phyloP scores from a whole-genome alignment of 1,140 invertebrate species.

The Halictus rubicundus region DNA sequence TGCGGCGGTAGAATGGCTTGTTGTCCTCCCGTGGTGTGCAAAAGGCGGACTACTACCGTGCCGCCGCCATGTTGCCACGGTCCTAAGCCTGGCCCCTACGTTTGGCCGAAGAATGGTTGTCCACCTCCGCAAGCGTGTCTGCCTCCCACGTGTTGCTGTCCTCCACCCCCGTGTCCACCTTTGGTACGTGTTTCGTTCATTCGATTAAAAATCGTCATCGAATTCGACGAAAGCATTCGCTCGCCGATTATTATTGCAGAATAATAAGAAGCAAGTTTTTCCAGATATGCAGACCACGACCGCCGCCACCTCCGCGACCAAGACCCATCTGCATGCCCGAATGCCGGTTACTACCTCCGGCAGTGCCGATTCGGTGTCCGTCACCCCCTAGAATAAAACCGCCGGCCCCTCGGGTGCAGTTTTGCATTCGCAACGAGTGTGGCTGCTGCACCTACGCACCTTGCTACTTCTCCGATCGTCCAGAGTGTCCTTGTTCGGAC shows the following conservation, averaged over 20 bases:
- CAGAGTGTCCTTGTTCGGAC: slow-evolving; percentile 15
- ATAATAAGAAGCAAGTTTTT: slow-evolving; percentile 8
- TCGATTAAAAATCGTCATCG: not conserved
- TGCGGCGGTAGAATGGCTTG: slow-evolving; percentile 43
- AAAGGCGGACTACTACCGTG: slow-evolving; percentile 34
- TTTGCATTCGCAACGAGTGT: slow-evolving; percentile 54
- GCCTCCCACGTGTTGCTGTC: slow-evolving; percentile 7
- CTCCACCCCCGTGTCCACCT: slow-evolving; percentile 16
- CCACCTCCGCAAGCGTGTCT: slow-evolving; percentile 46
- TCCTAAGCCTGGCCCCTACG: slow-evolving; percentile 49
- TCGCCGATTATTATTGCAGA: no score
- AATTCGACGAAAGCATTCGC: no score
- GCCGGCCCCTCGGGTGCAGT: slow-evolving; percentile 55
- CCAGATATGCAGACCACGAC: slow-evolving; percentile 51
- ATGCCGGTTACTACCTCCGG: slow-evolving; percentile 38
- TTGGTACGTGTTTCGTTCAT: slow-evolving; percentile 31
- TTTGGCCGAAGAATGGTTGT: slow-evolving; percentile 56
- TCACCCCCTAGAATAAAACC: slow-evolving; percentile 48
- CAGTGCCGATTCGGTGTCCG: slow-evolving; percentile 6
- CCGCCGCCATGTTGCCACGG: slow-evolving; percentile 58
- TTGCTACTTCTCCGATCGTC: slow-evolving; percentile 45
- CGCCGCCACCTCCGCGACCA: slow-evolving; percentile 26
- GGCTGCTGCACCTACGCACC: slow-evolving; percentile 55
- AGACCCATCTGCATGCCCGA: slow-evolving; percentile 58
- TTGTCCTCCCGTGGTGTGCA: not conserved